Base-by-base conservation (phyloP, 2,113 vertebrate genomes). In the Sebastes schlegelii region DNA sequence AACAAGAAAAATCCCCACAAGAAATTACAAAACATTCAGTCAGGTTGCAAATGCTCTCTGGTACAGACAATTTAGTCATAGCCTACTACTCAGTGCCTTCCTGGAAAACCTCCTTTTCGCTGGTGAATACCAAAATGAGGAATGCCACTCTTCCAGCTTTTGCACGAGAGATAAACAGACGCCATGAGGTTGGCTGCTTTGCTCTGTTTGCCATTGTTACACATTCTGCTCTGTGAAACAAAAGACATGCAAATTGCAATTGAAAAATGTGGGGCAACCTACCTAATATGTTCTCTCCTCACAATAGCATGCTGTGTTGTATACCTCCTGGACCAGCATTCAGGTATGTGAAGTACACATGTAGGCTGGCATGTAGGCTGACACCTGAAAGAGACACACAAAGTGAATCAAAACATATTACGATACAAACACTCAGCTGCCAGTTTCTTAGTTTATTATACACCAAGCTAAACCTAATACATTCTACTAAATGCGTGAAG, bases 291-390 rank as follows among this genome's bases (percentile, higher is more conserved):
- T 74, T 83, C 57, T 78, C 23, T 48, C 71, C 79, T 92, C 63
- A 93, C 82, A 90, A 89, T 52, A 82, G 64, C 90, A 91, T 91
- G 69, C 66, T 88, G 77, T 64, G 45, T 57, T 69, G 74, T 79
- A 43, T 42, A 45, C 8, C 55, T 83, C 85, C 77, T 78, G 76
- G 69, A 73, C 54, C 85, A 74, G 71, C 86, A 83, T 67, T 77
- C 54, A 85, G 70, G 55, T 34, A 34, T 34, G 80, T 23, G 17
- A 55, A 67, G 67, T 45, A 58, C 7, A 67, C n/a, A 40, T 45
- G 10, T 9, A 68, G 49, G 58, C n/a, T 17, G 19, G 43, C 54
- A 71, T 40, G 26, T 14, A 61, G 12, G 19, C 21, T 63, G 43
- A 70, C 73, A 78, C 71, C 91, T 92, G 67, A 58, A 75, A 68